A percentile compares a stretch with the other conserved stretches of the same genome.
phyloP scores from a whole-genome alignment of 2,797 vertebrate species.

The Xyrichtys novacula region DNA sequence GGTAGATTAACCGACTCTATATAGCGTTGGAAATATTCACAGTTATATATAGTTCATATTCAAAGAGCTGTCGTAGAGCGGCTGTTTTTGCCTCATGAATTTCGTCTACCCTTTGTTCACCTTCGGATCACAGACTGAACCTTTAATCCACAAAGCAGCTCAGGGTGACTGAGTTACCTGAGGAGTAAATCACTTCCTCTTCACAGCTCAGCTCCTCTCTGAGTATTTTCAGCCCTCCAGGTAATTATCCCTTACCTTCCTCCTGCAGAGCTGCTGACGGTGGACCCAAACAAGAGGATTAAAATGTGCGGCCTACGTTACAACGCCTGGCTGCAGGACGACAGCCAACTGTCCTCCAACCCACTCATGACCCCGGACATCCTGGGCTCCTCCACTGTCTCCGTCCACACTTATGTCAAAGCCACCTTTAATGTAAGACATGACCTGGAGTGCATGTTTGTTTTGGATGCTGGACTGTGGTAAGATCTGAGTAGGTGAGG shows the following conservation, averaged over 20 bases:
- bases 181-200: constrained; percentile 32
- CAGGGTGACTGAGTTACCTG: constrained; percentile 8
- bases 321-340: constrained; percentile 98
- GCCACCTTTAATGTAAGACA: constrained; percentile 95
- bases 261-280: constrained; percentile 93
- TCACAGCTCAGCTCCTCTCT: constrained; percentile 13
- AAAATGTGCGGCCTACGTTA: constrained; percentile 97
- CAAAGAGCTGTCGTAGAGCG: not conserved
- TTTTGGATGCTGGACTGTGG: constrained; percentile 18
- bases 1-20: too few species aligned
- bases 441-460: not conserved
- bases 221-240: not conserved
- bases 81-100: not conserved
- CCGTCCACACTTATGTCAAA: constrained; percentile 97
- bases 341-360: constrained; percentile 97
- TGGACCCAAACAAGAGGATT: constrained; percentile 98
- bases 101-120: not conserved
- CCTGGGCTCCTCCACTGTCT: constrained; percentile 92
- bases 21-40: too few species aligned
- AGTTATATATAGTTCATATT: too few species aligned
- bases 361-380: constrained; percentile 98
- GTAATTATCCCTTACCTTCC: constrained; percentile 38
- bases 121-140: not conserved
- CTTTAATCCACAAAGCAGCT: constrained; percentile 9
- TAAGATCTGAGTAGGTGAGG: not conserved